A percentile compares a stretch with the other conserved stretches of the same genome.
phyloP scores from a whole-genome alignment of 2,113 vertebrate species.

The Bujurquina vittata region DNA sequence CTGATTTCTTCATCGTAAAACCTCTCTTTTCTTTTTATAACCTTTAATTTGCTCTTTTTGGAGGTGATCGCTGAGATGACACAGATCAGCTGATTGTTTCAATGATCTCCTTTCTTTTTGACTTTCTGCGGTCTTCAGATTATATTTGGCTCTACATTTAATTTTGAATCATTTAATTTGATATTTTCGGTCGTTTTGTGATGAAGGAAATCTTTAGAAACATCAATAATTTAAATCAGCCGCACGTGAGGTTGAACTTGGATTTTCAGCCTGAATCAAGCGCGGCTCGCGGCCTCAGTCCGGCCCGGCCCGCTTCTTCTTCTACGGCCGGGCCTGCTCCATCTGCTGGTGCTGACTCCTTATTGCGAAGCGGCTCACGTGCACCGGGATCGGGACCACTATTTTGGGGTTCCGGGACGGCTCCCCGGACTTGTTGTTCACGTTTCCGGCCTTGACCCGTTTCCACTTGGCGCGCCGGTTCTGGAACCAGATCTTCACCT shows the following conservation, averaged over 20 bases:
- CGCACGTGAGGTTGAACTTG: background rate
- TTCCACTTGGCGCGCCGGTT: slow-evolving; percentile 99
- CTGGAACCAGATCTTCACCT: slow-evolving; percentile 99
- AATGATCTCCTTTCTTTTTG: background rate
- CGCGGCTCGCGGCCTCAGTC: background rate
- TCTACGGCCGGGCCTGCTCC: slow-evolving; percentile 92
- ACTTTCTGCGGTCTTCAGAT: background rate
- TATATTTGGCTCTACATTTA: background rate
- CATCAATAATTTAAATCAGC: background rate
- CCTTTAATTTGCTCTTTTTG: no score
- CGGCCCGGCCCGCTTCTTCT: background rate
- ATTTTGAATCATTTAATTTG: background rate
- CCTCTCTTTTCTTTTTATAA: no score
- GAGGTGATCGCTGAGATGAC: background rate
- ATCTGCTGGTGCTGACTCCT: slow-evolving; percentile 98
- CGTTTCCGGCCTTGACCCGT: slow-evolving; percentile 97
- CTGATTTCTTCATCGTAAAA: background rate
- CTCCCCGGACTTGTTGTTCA: slow-evolving; percentile 96
- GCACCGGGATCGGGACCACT: slow-evolving; percentile 97
- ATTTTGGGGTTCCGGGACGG: slow-evolving; percentile 97
- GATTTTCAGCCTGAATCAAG: background rate
- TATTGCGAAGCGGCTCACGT: slow-evolving; percentile 98
- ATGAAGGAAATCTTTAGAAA: background rate
- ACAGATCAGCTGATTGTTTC: background rate
- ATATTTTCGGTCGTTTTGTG: background rate